phyloP scores from a whole-genome alignment of 2,113 vertebrate genomes.

The Chaetodon auriga region DNA sequence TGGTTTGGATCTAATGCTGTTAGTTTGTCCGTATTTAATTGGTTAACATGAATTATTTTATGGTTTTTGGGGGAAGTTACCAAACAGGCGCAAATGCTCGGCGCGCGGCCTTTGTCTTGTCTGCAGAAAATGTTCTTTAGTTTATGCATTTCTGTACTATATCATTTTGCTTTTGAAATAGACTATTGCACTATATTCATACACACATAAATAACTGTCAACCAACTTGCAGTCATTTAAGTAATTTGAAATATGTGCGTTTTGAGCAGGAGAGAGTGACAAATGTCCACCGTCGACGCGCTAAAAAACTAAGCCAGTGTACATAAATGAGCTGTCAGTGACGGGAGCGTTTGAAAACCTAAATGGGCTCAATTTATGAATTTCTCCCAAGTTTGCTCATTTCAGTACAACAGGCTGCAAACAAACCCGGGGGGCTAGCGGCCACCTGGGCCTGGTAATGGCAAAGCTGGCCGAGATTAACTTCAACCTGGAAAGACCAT shows the following conservation, averaged over 20 bases:
- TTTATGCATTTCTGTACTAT: not conserved
- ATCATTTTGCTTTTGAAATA: constrained; percentile 11
- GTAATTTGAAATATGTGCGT: constrained; percentile 39
- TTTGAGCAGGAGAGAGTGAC: constrained; percentile 41
- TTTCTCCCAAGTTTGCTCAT: constrained; percentile 48
- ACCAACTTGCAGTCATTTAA: constrained; percentile 27
- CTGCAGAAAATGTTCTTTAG: not conserved
- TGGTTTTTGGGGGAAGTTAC: constrained; percentile 8
- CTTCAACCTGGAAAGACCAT: constrained; percentile 72
- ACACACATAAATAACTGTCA: constrained; percentile 32
- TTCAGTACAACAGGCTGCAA: constrained; percentile 48
- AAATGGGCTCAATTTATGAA: constrained; percentile 68
- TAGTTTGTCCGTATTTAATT: constrained; percentile 24
- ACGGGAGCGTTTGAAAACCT: constrained; percentile 29
- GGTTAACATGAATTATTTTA: constrained; percentile 9
- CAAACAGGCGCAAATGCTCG: not conserved
- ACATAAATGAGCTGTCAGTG: constrained; percentile 57
- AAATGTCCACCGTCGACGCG: constrained; percentile 45
- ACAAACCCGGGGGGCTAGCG: constrained; percentile 39
- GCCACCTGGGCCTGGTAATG: constrained; percentile 81
- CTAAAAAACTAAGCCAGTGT: constrained; percentile 26
- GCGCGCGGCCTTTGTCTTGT: constrained; percentile 13
- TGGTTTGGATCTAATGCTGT: constrained; percentile 16
- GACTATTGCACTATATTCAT: constrained; percentile 30
- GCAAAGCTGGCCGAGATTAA: constrained; percentile 77